Evolutionary conservation across 2,888 invertebrate species (phyloP), one percentile per base, ranked within the genome.

Genomic region (Rambutsinella grinnellia): DNA sequence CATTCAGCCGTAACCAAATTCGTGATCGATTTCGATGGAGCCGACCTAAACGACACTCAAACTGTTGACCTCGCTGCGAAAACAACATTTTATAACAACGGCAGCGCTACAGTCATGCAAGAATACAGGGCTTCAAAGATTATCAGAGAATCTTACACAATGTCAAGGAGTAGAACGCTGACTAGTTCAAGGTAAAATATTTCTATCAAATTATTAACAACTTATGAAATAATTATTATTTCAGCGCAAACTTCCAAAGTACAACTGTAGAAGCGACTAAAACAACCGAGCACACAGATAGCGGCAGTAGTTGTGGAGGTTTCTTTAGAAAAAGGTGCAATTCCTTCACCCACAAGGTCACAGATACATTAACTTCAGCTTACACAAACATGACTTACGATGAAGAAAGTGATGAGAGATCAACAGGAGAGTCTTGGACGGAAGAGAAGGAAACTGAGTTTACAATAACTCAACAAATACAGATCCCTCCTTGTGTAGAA

Each of bases 71-170:
- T 65, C 36, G 49, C 63, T 3, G 10, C 63, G 2, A 63, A 49
- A 51, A 63, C 63, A 8, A 15, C 63, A 8, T 63, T 63, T 27
- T 15, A 3, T 2, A 63, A 63, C 27, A 63, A 63, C 15, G 63
- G 63, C 3, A 51, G 51, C 19, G 63, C 63, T 17, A 51, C 27
- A n/a, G 63, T 63, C 1, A 27, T 28, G 1, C 63, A 63, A 28
- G 63, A 51, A n/a, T 63, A 63, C 23, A 8, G 51, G 5, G 63
- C 63, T 1, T 2, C 8, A 1, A 63, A 51, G 17, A 63, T 2
- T 3, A 51, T 63, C 27, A 15, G 1, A 19, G 63, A 63, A 24
- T 63, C 63, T 2, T 17, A 13, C 2, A 23, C 8, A 63, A 27
- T 63, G 2, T 10, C 17, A 8, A n/a, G n/a, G 28, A 63, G 63